These are phyloP conservation scores for Monochamus alternatus DNA, from an alignment of 2,888 invertebrate genomes.

Conservation along the genomic window DNA sequence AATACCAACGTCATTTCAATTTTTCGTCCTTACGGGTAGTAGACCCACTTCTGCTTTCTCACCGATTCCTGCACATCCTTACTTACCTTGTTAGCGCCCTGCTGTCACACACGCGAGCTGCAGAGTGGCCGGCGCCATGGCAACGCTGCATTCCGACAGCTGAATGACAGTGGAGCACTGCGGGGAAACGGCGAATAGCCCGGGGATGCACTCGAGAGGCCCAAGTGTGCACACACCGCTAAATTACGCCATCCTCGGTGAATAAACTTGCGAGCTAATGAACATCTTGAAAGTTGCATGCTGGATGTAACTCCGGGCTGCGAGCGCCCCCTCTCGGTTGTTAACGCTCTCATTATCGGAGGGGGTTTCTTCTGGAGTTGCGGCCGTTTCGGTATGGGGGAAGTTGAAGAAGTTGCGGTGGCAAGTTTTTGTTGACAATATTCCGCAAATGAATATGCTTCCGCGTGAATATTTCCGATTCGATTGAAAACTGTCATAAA, in stretches of 20 bases:
- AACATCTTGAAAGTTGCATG: slow-evolving; percentile 38
- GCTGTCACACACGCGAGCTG: not conserved
- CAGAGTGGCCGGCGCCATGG: slow-evolving; percentile 32
- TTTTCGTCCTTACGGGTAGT: not conserved
- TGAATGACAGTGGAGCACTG: slow-evolving; percentile 40
- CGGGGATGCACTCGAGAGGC: slow-evolving; percentile 39
- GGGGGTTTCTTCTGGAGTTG: not conserved
- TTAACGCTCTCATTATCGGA: slow-evolving; percentile 35
- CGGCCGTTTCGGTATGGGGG: no score
- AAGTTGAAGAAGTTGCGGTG: not conserved
- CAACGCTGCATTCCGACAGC: slow-evolving; percentile 38
- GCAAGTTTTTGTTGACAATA: no score
- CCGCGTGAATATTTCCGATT: no score
- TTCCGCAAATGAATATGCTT: no score
- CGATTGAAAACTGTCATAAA: no score
- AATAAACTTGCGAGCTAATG: slow-evolving; percentile 42
- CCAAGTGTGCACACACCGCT: slow-evolving; percentile 31
- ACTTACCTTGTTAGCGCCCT: slow-evolving; percentile 8
- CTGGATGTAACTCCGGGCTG: slow-evolving; percentile 9
- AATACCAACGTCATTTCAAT: not conserved
- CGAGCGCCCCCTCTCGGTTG: slow-evolving; percentile 17
- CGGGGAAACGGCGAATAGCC: slow-evolving; percentile 36
- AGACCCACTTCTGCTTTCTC: not conserved
- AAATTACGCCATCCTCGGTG: slow-evolving; percentile 41
- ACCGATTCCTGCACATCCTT: not conserved